Conservation (phyloP, 2,113 vertebrate genomes). For the Clarias macrocephalus region DNA sequence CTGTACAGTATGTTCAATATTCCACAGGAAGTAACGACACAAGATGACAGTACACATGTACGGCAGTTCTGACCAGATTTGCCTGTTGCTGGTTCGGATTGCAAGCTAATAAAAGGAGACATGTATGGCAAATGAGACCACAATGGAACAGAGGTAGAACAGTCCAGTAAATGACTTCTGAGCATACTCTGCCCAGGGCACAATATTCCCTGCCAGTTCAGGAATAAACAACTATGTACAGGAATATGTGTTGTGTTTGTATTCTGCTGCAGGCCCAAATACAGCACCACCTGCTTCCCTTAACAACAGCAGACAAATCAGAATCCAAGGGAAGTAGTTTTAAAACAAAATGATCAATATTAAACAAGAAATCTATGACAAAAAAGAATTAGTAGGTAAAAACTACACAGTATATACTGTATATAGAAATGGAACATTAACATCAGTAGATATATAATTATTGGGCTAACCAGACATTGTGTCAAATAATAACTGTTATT, state of each 20-base stretch:
- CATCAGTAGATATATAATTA: background rate
- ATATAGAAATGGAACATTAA: background rate
- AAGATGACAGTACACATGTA: background rate
- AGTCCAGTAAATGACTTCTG: background rate
- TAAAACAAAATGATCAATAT: background rate
- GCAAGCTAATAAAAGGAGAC: background rate
- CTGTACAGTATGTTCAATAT: background rate
- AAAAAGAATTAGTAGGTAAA: background rate
- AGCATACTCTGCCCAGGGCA: background rate
- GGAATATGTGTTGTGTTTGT: background rate
- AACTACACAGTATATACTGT: background rate
- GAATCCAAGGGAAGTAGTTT: background rate
- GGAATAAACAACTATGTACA: background rate
- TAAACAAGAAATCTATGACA: background rate
- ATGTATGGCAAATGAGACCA: background rate
- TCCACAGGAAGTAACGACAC: background rate
- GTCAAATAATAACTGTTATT: background rate
- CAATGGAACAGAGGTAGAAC: background rate
- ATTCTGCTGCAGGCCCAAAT: background rate
- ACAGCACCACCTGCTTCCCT: background rate
- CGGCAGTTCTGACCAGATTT: background rate
- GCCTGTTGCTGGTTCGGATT: background rate
- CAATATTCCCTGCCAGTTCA: background rate
- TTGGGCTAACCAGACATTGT: background rate
- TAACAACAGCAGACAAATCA: background rate